Conservation (phyloP, 2,797 vertebrate genomes). For the Gymnopithys bicolor region DNA sequence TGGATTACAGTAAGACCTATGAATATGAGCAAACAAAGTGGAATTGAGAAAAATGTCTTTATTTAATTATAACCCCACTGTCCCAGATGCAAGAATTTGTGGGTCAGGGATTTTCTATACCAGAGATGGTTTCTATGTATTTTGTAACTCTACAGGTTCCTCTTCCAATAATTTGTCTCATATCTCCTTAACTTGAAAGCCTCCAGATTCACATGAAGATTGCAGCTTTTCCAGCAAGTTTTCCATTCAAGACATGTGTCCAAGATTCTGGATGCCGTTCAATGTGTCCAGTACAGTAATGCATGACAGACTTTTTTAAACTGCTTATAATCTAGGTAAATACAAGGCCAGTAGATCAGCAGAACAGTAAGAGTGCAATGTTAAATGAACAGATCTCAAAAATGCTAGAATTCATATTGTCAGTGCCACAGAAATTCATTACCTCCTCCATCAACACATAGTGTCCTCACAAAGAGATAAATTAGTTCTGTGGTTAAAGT, state of each 20-base stretch:
- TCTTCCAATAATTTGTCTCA: background rate
- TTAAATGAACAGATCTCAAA: background rate
- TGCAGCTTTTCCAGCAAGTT: background rate
- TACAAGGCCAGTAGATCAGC: background rate
- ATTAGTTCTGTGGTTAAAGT: background rate
- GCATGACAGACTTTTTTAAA: background rate
- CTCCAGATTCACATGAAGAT: background rate
- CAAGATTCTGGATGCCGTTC: background rate
- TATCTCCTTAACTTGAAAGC: background rate
- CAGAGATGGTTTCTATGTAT: background rate
- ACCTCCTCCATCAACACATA: background rate
- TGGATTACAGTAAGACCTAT: background rate
- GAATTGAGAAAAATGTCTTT: background rate
- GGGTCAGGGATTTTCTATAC: background rate
- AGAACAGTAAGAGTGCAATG: background rate
- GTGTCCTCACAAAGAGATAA: background rate
- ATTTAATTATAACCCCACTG: background rate
- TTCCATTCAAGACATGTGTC: background rate
- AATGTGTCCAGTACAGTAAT: background rate
- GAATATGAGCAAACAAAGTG: background rate
- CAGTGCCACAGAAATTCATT: background rate
- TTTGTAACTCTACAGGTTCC: background rate
- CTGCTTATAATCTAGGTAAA: background rate
- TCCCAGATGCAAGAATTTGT: background rate
- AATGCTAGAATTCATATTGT: background rate